A percentile compares a stretch with the other conserved stretches of the same genome.
Evolutionary conservation across 1,140 invertebrate genomes (phyloP).

Genomic region (Laodelphax striatellus): DNA sequence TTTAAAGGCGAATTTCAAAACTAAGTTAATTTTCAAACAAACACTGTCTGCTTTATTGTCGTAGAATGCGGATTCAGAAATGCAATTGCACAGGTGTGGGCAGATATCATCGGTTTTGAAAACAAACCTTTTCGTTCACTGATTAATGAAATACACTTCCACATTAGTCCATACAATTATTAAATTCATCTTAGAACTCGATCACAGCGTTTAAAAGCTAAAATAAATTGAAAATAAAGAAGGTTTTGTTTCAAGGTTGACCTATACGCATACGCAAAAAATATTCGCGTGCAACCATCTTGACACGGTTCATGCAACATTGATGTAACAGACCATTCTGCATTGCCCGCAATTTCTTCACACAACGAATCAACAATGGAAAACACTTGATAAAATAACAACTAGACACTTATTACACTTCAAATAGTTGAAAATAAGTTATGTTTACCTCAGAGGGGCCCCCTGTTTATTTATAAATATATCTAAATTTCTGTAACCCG

Average conservation of each 20-base stretch:
- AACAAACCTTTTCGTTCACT: not conserved
- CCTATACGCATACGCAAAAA: constrained; percentile 25
- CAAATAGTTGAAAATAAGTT: constrained; percentile 1
- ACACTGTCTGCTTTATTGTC: no score
- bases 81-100: constrained; percentile 12
- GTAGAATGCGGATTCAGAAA: not conserved
- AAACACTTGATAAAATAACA: not conserved
- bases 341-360: constrained; percentile 11
- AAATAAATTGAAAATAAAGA: not conserved
- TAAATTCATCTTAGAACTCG: no score
- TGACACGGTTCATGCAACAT: constrained; percentile 29
- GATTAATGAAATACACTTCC: no score
- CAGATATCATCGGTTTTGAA: constrained; percentile 4
- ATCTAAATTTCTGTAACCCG: constrained; percentile 26
- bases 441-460: constrained; percentile 20
- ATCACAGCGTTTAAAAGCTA: not conserved
- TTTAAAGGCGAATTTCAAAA: no score
- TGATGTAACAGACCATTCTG: constrained; percentile 21
- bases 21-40: no score
- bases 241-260: constrained; percentile 22
- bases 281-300: constrained; percentile 29
- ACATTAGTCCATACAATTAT: no score
- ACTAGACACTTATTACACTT: not conserved
- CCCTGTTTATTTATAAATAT: constrained; percentile 24
- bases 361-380: not conserved